These are phyloP conservation scores for Drosophila robusta DNA, from an alignment of 2,888 invertebrate species.

Conservation along the genomic window DNA sequence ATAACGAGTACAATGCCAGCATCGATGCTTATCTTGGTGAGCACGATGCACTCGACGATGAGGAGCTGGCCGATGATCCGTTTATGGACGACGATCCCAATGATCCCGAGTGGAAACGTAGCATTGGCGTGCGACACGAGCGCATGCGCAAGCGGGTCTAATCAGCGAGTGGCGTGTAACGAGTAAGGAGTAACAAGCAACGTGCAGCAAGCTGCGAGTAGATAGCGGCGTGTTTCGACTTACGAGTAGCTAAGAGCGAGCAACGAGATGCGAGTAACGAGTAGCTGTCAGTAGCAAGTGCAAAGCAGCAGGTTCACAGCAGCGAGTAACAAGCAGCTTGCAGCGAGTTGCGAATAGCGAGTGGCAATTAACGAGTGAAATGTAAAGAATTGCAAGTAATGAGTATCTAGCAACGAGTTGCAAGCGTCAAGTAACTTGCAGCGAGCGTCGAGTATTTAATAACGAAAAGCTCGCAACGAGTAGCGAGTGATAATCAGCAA, in stretches of 20 bases:
- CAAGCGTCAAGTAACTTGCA: too few relatives aligned
- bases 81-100: conserved; percentile 93
- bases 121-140: conserved; percentile 55
- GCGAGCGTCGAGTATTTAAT: too few relatives aligned
- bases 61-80: conserved; percentile 77
- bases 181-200: neutral
- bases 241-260: neutral
- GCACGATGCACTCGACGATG: conserved; percentile 66
- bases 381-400: neutral
- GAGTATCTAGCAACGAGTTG: neutral
- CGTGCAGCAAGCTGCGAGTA: neutral
- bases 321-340: too few relatives aligned
- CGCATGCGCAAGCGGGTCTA: conserved; percentile 63
- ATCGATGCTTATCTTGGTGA: conserved; percentile 73
- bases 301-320: neutral
- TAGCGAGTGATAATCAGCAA: conserved; percentile 15
- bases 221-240: neutral
- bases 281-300: neutral
- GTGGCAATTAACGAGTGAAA: neutral
- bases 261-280: conserved; percentile 3
- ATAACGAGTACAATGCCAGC: conserved; percentile 64
- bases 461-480: neutral
- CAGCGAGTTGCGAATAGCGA: neutral
- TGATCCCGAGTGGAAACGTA: conserved; percentile 91
- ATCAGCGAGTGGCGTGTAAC: neutral